Evolutionary conservation across 2,888 invertebrate genomes (phyloP).

Genomic region (Synergus gifuensis): DNA sequence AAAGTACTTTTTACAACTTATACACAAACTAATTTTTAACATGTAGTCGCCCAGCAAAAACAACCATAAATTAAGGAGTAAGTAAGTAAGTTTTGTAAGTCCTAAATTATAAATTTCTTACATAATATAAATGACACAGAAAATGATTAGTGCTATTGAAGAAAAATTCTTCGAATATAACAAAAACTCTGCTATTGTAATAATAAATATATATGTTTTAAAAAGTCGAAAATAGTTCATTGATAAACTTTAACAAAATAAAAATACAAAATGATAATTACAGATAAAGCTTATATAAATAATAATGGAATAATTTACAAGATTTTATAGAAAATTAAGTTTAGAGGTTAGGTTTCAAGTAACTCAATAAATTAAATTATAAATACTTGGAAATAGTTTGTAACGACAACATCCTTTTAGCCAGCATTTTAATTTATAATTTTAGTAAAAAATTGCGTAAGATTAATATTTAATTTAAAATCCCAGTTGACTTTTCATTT

Average conservation of each 20-base stretch:
- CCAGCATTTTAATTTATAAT: not conserved
- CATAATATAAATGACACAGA: not conserved
- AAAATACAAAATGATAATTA: not conserved
- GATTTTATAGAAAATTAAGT: not conserved
- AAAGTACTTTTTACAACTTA: too few relatives aligned
- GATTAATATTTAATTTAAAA: conserved; percentile 5
- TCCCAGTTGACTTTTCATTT: not conserved
- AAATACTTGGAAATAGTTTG: conserved; percentile 47
- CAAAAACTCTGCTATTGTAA: too few relatives aligned
- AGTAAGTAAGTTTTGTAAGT: not conserved
- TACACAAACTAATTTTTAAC: too few relatives aligned
- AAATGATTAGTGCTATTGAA: not conserved
- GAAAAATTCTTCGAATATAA: too few relatives aligned
- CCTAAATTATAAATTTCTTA: conserved; percentile 17
- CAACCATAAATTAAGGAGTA: not conserved
- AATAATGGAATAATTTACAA: not conserved
- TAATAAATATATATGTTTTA: not conserved
- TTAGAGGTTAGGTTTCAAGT: conserved; percentile 36
- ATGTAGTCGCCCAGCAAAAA: too few relatives aligned
- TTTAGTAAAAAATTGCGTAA: not conserved
- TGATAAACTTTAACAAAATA: not conserved
- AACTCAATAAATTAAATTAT: conserved; percentile 5
- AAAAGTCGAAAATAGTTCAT: conserved; percentile 40
- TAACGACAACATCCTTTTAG: conserved; percentile 45
- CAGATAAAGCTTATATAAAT: not conserved